A percentile compares a stretch with the other conserved stretches of the same genome.
phyloP scores from a whole-genome alignment of 2,797 vertebrate species.

The Sciurus carolinensis region DNA sequence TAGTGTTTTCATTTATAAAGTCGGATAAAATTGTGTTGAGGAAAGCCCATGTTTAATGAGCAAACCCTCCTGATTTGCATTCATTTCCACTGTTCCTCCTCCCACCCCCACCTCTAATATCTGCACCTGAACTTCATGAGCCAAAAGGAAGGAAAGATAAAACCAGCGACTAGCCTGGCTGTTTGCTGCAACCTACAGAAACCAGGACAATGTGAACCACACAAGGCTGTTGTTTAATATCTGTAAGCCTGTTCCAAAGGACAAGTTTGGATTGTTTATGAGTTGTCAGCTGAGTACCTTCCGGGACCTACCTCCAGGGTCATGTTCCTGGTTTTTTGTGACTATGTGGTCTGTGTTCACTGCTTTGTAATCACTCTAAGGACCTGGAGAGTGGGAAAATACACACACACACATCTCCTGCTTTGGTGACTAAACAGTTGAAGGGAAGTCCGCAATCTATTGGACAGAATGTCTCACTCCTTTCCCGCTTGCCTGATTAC shows the following conservation, averaged over 20 bases:
- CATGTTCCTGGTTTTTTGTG: not conserved
- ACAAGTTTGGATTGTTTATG: not conserved
- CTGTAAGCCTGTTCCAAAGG: not conserved
- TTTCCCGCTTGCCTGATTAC: not conserved
- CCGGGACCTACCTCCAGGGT: not conserved
- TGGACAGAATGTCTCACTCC: not conserved
- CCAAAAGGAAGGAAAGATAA: not conserved
- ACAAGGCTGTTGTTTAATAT: not conserved
- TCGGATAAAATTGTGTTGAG: not conserved
- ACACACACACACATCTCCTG: too few relatives aligned
- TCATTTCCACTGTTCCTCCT: not conserved
- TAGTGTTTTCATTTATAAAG: conserved; percentile 16
- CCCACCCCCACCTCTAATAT: not conserved
- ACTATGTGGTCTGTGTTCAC: not conserved
- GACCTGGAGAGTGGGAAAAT: not conserved
- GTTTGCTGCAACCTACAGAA: conserved; percentile 11
- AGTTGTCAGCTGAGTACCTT: conserved; percentile 53
- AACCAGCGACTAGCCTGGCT: not conserved
- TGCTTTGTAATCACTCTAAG: not conserved
- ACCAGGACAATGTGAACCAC: not conserved
- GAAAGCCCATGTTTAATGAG: not conserved
- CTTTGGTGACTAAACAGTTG: not conserved
- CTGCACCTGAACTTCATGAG: not conserved
- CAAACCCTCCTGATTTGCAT: not conserved
- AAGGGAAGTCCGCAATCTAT: not conserved